phyloP scores from a whole-genome alignment of 2,888 invertebrate species.

The Pollenia labialis region DNA sequence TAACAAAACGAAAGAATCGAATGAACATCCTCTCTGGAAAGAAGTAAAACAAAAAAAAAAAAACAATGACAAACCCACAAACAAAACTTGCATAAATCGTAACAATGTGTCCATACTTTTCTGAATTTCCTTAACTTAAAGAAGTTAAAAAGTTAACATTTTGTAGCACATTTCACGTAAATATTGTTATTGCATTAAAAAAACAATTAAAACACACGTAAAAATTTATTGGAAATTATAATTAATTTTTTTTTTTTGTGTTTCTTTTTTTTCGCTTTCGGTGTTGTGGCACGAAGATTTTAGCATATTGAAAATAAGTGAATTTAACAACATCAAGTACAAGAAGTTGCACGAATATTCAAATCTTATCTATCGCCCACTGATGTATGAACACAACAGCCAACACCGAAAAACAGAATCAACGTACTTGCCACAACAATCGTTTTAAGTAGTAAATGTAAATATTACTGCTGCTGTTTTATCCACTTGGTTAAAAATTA shows the following conservation, averaged over 20 bases:
- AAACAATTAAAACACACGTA: conserved; percentile 72
- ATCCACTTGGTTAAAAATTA: conserved; percentile 16
- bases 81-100: conserved; percentile 37
- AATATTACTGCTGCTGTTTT: conserved; percentile 37
- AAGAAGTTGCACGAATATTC: conserved; percentile 60
- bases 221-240: conserved; percentile 66
- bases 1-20: background rate
- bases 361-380: conserved; percentile 73
- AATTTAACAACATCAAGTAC: conserved; percentile 38
- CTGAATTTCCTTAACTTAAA: background rate
- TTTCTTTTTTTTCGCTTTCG: background rate
- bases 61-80: conserved; percentile 47
- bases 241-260: background rate
- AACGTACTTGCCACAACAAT: conserved; percentile 9
- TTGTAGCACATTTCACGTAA: conserved; percentile 59
- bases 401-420: conserved; percentile 52
- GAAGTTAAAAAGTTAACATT: background rate
- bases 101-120: conserved; percentile 17
- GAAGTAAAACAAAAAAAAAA: background rate
- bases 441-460: conserved; percentile 48
- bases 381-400: conserved; percentile 70
- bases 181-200: conserved; percentile 68
- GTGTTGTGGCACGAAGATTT: conserved; percentile 55
- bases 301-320: conserved; percentile 48
- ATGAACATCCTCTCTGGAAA: background rate